phyloP scores from a whole-genome alignment of 2,888 invertebrate species.

The Stenchaetothrips biformis region DNA sequence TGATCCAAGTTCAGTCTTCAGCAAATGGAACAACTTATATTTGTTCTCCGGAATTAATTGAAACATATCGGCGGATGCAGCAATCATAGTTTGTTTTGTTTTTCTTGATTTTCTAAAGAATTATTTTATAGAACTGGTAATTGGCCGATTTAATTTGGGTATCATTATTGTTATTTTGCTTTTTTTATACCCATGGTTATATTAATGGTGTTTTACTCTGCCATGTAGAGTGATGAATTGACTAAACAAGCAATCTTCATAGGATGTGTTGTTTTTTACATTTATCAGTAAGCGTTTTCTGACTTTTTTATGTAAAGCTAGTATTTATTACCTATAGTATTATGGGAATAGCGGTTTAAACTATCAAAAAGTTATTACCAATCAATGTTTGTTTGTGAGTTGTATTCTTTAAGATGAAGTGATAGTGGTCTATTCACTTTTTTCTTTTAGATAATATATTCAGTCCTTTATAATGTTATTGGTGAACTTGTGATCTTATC shows the following conservation, averaged over 20 bases:
- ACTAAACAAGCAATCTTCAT: too few species aligned
- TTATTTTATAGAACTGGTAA: not conserved
- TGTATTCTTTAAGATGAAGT: not conserved
- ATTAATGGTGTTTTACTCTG: not conserved
- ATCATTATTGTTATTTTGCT: not conserved
- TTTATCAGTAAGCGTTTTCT: not conserved
- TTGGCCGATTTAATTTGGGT: not conserved
- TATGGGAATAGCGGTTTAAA: not conserved
- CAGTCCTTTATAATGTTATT: not conserved
- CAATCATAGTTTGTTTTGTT: too few species aligned
- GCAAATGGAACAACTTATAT: not conserved
- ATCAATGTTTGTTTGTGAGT: not conserved
- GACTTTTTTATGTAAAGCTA: not conserved
- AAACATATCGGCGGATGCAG: not conserved
- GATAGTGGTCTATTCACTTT: not conserved
- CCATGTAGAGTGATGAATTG: too few species aligned
- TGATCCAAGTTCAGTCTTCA: slow-evolving; percentile 1
- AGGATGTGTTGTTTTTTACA: not conserved
- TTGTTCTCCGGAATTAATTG: not conserved
- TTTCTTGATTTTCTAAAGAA: not conserved
- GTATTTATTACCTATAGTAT: not conserved
- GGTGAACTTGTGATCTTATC: not conserved
- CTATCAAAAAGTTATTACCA: not conserved
- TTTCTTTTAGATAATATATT: not conserved
- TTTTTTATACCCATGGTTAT: not conserved